phyloP scores from a whole-genome alignment of 2,797 vertebrate species.

The Ambastaia sidthimunki region DNA sequence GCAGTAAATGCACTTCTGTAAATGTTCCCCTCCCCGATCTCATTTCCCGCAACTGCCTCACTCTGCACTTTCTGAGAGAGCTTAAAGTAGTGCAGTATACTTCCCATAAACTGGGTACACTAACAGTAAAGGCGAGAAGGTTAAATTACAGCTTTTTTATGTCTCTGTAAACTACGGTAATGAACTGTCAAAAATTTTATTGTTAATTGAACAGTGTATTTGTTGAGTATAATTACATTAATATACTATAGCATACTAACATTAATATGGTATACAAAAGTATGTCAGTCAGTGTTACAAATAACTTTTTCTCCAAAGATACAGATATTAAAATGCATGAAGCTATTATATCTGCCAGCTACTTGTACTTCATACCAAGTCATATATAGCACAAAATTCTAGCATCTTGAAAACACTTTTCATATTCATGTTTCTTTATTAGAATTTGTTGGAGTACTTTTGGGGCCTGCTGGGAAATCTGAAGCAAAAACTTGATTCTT shows the following conservation, averaged over 20 bases:
- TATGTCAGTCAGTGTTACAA: no score
- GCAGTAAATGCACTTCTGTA: slow-evolving; percentile 58
- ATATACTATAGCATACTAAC: background rate
- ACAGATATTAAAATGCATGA: no score
- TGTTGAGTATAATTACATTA: background rate
- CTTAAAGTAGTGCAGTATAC: slow-evolving; percentile 1
- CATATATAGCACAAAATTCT: no score
- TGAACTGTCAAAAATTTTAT: background rate
- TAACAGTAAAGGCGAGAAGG: background rate
- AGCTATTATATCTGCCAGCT: no score
- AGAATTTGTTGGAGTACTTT: no score
- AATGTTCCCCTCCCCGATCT: slow-evolving; percentile 28
- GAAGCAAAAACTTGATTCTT: background rate
- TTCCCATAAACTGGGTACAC: slow-evolving; percentile 8
- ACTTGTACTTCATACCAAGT: no score
- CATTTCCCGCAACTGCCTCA: slow-evolving; percentile 43
- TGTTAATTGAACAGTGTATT: background rate
- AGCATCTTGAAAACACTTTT: no score
- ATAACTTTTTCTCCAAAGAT: no score
- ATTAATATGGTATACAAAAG: background rate
- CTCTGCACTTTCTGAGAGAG: slow-evolving; percentile 25
- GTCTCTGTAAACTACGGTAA: background rate
- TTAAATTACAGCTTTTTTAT: background rate
- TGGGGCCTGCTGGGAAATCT: background rate
- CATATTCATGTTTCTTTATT: no score